Conservation (phyloP, 2,888 invertebrate genomes). For the Steromphala cineraria region DNA sequence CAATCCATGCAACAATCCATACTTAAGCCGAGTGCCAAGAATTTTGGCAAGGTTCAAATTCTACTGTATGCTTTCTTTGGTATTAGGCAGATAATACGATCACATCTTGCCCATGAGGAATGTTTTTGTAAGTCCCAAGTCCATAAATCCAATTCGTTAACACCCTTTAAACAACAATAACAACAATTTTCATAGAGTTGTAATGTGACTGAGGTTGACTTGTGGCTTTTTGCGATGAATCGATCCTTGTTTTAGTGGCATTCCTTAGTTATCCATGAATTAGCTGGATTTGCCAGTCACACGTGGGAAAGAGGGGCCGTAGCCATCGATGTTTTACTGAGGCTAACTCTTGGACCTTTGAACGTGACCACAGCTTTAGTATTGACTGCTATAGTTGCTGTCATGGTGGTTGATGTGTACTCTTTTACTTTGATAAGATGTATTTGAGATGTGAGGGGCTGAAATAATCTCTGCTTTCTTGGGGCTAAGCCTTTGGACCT, state of each 20-base stretch:
- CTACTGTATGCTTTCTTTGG: no score
- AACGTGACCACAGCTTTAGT: background rate
- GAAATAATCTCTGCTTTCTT: no score
- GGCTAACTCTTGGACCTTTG: background rate
- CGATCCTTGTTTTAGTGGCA: background rate
- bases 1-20: no score
- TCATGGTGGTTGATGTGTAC: no score
- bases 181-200: conserved; percentile 10
- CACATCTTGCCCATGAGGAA: background rate
- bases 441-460: no score
- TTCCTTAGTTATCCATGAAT: background rate
- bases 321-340: background rate
- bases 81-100: no score
- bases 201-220: background rate
- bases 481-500: no score
- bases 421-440: no score
- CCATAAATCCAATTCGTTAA: background rate
- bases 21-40: no score
- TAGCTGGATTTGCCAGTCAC: background rate
- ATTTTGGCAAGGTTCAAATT: no score
- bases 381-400: no score
- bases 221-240: background rate
- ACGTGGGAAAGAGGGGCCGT: background rate
- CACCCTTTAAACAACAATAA: background rate
- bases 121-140: background rate